Conservation (phyloP, 2,113 vertebrate genomes). For the Lethenteron reissneri region DNA sequence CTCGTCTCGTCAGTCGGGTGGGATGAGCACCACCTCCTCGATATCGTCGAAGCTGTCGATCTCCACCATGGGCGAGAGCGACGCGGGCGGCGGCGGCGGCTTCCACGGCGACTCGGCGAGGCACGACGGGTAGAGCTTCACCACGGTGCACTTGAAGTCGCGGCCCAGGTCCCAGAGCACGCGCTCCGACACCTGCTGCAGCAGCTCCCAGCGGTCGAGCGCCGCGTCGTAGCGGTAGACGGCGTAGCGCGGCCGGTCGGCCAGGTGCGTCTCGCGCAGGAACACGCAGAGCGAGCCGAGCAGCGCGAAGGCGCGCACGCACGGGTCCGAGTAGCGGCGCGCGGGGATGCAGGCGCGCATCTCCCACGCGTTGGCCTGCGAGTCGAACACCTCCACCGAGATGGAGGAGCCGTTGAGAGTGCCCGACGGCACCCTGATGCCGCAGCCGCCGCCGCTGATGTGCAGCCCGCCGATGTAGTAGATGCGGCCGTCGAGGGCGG, state of each 20-base stretch:
- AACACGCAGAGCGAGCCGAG: conserved; percentile 69
- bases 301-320: conserved; percentile 65
- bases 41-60: background rate
- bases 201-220: conserved; percentile 64
- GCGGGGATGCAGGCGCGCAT: conserved; percentile 71
- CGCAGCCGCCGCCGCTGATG: conserved; percentile 64
- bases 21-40: conserved; percentile 2
- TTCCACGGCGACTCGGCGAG: conserved; percentile 92
- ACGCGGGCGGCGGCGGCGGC: conserved; percentile 35
- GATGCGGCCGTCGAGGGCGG: conserved; percentile 65
- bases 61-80: background rate
- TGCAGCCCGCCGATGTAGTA: conserved; percentile 88
- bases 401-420: conserved; percentile 68
- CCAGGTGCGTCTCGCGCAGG: conserved; percentile 75
- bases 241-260: conserved; percentile 72
- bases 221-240: conserved; percentile 76
- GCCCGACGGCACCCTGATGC: conserved; percentile 46
- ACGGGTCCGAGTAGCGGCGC: conserved; percentile 70
- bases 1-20: background rate
- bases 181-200: conserved; percentile 72
- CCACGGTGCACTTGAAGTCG: conserved; percentile 78
- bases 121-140: conserved; percentile 92
- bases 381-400: conserved; percentile 75
- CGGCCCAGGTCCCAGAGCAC: conserved; percentile 84
- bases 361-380: conserved; percentile 80